These are phyloP conservation scores for Chrysina gloriosa DNA, from an alignment of 2,888 invertebrate species.

Conservation along the genomic window DNA sequence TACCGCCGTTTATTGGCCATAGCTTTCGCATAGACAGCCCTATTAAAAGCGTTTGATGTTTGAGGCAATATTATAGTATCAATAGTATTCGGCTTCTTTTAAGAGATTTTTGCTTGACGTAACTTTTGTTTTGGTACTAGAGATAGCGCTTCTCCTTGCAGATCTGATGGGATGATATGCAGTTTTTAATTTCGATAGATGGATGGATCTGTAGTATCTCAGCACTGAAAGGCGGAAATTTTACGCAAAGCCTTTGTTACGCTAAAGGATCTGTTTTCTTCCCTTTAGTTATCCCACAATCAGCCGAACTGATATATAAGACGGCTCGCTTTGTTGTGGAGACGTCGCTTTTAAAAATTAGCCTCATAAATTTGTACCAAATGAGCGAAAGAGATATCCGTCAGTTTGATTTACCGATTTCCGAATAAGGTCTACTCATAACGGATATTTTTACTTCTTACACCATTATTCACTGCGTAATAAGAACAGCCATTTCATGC, in stretches of 20 bases:
- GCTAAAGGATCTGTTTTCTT: not conserved
- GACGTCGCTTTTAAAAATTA: not conserved
- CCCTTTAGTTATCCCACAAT: not conserved
- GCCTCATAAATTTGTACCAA: constrained; percentile 6
- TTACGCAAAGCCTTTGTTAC: not conserved
- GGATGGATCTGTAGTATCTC: not conserved
- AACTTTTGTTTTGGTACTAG: constrained; percentile 18
- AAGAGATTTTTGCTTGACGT: constrained; percentile 4
- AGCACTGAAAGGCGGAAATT: not conserved
- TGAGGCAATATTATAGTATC: no score
- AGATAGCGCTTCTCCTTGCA: not conserved
- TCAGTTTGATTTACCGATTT: constrained; percentile 6
- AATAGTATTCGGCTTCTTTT: not conserved
- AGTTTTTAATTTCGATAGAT: constrained; percentile 9
- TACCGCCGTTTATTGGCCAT: not conserved
- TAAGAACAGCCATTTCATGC: not conserved
- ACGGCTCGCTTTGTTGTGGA: constrained; percentile 2
- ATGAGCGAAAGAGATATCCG: not conserved
- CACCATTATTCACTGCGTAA: not conserved
- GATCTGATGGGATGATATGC: not conserved
- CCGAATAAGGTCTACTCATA: not conserved
- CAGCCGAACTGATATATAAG: not conserved
- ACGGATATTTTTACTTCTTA: not conserved
- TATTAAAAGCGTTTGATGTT: constrained; percentile 29
- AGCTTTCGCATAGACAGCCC: constrained; percentile 8